These are phyloP conservation scores for Callorhinus ursinus DNA, from an alignment of 2,113 vertebrate genomes.

Conservation along the genomic window DNA sequence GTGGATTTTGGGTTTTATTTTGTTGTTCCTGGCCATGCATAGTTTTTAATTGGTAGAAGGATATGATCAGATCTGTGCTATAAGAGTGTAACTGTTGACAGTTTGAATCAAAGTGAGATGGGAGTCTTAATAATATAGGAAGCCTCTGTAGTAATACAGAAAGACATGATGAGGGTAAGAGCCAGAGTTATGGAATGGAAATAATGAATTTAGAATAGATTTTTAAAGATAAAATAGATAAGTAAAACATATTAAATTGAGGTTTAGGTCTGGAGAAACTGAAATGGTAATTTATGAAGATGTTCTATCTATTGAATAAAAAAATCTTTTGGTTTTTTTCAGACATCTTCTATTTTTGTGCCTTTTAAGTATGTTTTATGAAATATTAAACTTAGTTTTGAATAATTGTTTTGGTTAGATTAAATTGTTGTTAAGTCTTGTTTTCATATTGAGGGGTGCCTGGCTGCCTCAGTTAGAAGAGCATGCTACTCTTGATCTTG, in stretches of 20 bases:
- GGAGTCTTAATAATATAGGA: background rate
- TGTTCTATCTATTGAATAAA: background rate
- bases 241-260: background rate
- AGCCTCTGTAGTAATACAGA: background rate
- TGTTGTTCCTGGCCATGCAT: background rate
- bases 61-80: background rate
- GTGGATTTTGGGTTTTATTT: background rate
- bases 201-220: background rate
- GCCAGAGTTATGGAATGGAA: background rate
- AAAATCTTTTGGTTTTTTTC: background rate
- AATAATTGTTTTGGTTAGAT: background rate
- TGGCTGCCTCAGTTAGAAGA: too few species aligned
- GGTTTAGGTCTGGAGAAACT: background rate
- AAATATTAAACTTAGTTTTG: background rate
- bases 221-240: background rate
- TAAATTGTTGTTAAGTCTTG: background rate
- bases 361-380: background rate
- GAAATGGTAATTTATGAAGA: constrained; percentile 18
- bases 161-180: background rate
- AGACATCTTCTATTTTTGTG: background rate
- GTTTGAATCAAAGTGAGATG: background rate
- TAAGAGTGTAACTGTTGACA: constrained; percentile 14
- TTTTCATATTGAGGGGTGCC: background rate
- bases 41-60: background rate
- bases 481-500: too few species aligned